Evolutionary conservation across 2,797 vertebrate genomes (phyloP), one percentile per base, ranked within the genome.

Genomic region (Sebastes iracundus): DNA sequence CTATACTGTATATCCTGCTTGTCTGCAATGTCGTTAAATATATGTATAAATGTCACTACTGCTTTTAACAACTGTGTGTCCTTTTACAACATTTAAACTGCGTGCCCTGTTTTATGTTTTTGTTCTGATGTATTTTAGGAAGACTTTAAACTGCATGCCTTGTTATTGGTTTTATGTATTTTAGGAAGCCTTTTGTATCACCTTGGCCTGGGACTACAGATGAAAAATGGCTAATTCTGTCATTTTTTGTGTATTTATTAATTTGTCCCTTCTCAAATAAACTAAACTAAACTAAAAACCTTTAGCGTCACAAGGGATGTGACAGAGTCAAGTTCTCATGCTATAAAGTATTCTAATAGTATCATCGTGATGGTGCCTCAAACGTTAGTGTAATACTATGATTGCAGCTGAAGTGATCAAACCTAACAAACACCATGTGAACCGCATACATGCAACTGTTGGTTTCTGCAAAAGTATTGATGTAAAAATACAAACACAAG

Each of bases 181-280:
- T 52, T 52, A n/a, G 55, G 12, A 46, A 20, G 42, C 42, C 42
- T 46, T 20, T 18, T 46, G 16, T 46, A 46, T 0, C 16, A 20
- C 42, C 42, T 46, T 18, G 0, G 16, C 16, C 42, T 7, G 1
- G 42, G 16, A 46, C 42, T 46, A 20, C 7, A 46, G 16, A 46
- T 18, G 0, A 46, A 18, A 46, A 46, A 8, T 0, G 0, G 42
- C 42, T 46, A 1, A 46, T 46, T 46, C 16, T 46, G 16, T 0
- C 3, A 20, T 46, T 46, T 0, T 46, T 46, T 46, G 42, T 20
- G 42, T 46, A 46, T 46, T 46, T 46, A 46, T 46, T 20, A 46
- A 46, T 46, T 46, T 46, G 42, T 46, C 42, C 42, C 42, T 46
- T 20, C 42, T 20, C 42, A 46, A 20, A 46, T 46, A 46, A 46